These are phyloP conservation scores for Drosophila borealis DNA, from an alignment of 2,888 invertebrate genomes.

Conservation along the genomic window DNA sequence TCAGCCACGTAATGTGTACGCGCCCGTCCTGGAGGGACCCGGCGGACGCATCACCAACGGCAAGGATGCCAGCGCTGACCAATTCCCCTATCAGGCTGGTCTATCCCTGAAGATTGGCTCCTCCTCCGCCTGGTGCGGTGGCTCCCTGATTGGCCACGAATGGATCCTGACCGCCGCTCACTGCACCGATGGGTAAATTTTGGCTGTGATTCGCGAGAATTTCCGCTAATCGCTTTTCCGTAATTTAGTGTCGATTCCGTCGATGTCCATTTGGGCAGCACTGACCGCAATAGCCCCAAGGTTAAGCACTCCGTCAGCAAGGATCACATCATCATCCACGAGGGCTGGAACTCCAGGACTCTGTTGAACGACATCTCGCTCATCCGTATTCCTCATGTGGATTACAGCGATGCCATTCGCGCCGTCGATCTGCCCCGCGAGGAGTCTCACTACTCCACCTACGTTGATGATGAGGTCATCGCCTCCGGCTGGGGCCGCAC, in stretches of 20 bases:
- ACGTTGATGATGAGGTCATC: conserved; percentile 54
- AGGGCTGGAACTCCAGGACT: conserved; percentile 60
- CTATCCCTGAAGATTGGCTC: conserved; percentile 60
- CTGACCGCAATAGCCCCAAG: conserved; percentile 39
- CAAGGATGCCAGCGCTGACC: conserved; percentile 56
- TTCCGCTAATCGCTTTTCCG: background rate
- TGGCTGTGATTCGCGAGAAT: background rate
- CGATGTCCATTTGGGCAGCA: conserved; percentile 68
- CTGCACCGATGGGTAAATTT: conserved; percentile 71
- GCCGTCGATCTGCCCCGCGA: conserved; percentile 61
- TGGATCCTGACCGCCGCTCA: conserved; percentile 83
- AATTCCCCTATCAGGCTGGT: conserved; percentile 78
- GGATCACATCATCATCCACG: conserved; percentile 54
- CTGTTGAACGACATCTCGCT: conserved; percentile 74
- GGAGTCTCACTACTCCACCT: conserved; percentile 57
- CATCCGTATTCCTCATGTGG: conserved; percentile 60
- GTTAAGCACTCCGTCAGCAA: conserved; percentile 50
- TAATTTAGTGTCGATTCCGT: conserved; percentile 48
- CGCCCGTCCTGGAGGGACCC: conserved; percentile 44
- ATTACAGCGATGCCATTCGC: conserved; percentile 53
- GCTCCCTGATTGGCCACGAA: conserved; percentile 70
- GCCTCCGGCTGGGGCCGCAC: conserved; percentile 82
- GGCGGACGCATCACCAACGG: conserved; percentile 74
- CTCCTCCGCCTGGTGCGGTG: conserved; percentile 75
- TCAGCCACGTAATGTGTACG: conserved; percentile 41